A percentile compares a stretch with the other conserved stretches of the same genome.
Evolutionary conservation across 1,140 invertebrate genomes (phyloP).

Genomic region (Cephus cinctus): DNA sequence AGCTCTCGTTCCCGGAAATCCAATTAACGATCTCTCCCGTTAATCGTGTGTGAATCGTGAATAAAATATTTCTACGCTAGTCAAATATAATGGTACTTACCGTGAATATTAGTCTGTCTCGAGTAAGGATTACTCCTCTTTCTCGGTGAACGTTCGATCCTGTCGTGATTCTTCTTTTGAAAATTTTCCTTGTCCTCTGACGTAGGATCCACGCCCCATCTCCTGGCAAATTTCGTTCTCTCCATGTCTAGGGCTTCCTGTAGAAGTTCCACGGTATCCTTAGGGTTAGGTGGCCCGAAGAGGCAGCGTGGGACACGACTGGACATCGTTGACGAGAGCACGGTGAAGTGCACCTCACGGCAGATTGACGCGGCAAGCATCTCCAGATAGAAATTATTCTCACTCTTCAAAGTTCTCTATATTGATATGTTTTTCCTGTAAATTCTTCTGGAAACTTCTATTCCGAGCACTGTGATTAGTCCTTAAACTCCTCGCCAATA

Average conservation of each 20-base stretch:
- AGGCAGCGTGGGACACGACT: slow-evolving; percentile 46
- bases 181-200: slow-evolving; percentile 50
- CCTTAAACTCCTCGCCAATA: no score
- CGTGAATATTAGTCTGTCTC: slow-evolving; percentile 48
- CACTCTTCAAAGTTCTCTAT: background rate
- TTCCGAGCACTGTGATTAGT: no score
- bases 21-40: no score
- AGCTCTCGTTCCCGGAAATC: no score
- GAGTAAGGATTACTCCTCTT: slow-evolving; percentile 42
- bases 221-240: slow-evolving; percentile 37
- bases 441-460: background rate
- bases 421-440: background rate
- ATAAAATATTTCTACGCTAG: no score
- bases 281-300: slow-evolving; percentile 43
- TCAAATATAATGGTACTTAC: no score
- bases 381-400: slow-evolving; percentile 9
- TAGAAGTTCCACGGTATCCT: slow-evolving; percentile 44
- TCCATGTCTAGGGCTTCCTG: slow-evolving; percentile 46
- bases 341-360: slow-evolving; percentile 43
- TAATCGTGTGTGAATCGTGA: no score
- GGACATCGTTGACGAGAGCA: slow-evolving; percentile 35
- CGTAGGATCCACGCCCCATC: slow-evolving; percentile 48
- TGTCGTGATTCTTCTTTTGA: slow-evolving; percentile 23
- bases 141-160: slow-evolving; percentile 32
- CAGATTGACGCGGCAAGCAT: slow-evolving; percentile 48